Evolutionary conservation across 2,113 vertebrate genomes (phyloP).

Genomic region (Nothobranchius kuhntae): DNA sequence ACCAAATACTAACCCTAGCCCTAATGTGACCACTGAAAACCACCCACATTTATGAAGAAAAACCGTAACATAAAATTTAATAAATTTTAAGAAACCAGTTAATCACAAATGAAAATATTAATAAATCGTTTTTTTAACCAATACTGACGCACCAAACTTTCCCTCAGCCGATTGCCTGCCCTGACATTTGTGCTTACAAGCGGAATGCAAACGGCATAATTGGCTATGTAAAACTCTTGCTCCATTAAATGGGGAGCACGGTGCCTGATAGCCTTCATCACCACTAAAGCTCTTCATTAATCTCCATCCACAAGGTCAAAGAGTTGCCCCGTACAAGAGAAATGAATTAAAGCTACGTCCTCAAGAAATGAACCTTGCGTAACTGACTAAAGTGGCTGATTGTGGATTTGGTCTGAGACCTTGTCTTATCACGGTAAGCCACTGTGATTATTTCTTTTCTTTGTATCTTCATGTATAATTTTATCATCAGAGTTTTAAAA

Average conservation of each 20-base stretch:
- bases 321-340: constrained; percentile 63
- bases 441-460: background rate
- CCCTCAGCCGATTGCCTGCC: constrained; percentile 13
- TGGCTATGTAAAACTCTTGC: constrained; percentile 69
- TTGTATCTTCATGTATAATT: background rate
- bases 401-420: constrained; percentile 12
- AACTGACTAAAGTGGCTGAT: constrained; percentile 21
- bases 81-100: no score
- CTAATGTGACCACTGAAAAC: no score
- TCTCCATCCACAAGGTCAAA: constrained; percentile 75
- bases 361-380: constrained; percentile 47
- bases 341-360: constrained; percentile 62
- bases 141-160: constrained; percentile 15
- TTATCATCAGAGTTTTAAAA: constrained; percentile 13
- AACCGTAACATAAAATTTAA: no score
- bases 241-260: constrained; percentile 64
- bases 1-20: no score
- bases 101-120: background rate
- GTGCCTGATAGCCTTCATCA: constrained; percentile 72
- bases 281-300: constrained; percentile 76
- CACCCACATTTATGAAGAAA: no score
- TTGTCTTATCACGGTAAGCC: constrained; percentile 26
- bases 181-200: constrained; percentile 56
- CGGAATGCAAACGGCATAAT: constrained; percentile 64
- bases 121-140: background rate